These are phyloP conservation scores for Drosophila ezoana DNA, from an alignment of 2,888 invertebrate genomes.

Conservation along the genomic window DNA sequence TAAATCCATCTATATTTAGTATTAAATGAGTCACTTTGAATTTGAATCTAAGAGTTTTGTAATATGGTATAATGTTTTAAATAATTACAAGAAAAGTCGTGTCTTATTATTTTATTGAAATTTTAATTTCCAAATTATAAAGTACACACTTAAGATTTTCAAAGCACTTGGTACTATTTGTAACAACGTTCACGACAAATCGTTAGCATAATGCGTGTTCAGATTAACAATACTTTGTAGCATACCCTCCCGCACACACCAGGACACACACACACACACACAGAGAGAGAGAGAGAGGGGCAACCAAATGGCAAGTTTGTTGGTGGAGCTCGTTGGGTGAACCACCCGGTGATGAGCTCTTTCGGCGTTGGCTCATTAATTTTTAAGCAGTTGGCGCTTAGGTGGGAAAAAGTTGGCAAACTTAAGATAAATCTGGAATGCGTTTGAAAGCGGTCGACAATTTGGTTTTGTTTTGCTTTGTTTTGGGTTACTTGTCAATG, in stretches of 20 bases:
- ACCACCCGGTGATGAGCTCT: constrained; percentile 21
- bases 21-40: too few species aligned
- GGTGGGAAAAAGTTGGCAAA: constrained; percentile 52
- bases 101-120: neutral
- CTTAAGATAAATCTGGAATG: constrained; percentile 56
- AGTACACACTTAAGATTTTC: neutral
- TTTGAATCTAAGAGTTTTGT: too few species aligned
- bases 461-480: constrained; percentile 9
- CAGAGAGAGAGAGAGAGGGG: neutral
- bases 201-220: constrained; percentile 27
- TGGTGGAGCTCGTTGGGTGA: neutral
- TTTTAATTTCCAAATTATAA: constrained; percentile 2
- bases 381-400: constrained; percentile 54
- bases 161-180: neutral
- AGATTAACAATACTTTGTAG: constrained; percentile 23
- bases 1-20: too few species aligned
- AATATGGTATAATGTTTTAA: too few species aligned
- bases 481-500: constrained; percentile 53
- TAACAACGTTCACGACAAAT: neutral
- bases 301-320: neutral
- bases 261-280: neutral
- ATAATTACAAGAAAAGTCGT: neutral
- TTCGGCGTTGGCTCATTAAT: constrained; percentile 59
- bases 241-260: neutral
- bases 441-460: constrained; percentile 34